These are phyloP conservation scores for Porphyrio hochstetteri DNA, from an alignment of 2,113 vertebrate genomes.

Conservation along the genomic window DNA sequence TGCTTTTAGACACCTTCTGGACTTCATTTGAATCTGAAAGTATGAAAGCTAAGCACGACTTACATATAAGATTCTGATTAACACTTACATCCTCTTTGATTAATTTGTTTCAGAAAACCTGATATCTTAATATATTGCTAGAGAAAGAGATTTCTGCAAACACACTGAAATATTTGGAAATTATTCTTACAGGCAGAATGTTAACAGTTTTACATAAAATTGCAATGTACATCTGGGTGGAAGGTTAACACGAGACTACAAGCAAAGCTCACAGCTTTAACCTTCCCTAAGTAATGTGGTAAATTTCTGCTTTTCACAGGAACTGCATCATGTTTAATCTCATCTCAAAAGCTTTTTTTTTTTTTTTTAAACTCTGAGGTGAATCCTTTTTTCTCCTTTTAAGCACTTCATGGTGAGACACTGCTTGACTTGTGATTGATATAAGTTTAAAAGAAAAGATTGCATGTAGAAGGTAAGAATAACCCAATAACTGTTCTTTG, in stretches of 20 bases:
- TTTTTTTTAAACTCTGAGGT: not conserved
- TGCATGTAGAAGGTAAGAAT: not conserved
- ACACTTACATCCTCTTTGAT: not conserved
- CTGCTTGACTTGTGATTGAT: not conserved
- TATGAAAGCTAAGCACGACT: not conserved
- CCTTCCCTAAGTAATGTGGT: not conserved
- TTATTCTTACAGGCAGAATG: not conserved
- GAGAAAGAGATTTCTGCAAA: not conserved
- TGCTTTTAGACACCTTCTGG: not conserved
- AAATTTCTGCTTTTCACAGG: not conserved
- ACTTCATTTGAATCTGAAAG: not conserved
- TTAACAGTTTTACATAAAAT: not conserved
- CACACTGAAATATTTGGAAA: not conserved
- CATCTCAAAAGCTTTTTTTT: not conserved
- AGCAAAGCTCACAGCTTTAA: rapidly evolving
- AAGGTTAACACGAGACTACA: not conserved
- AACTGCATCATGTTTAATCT: not conserved
- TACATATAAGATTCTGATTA: not conserved
- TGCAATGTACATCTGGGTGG: rapidly evolving
- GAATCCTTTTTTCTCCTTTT: not conserved
- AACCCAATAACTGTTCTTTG: not conserved
- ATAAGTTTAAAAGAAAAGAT: not conserved
- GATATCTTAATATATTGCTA: not conserved
- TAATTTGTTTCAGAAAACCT: not conserved
- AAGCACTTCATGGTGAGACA: not conserved